A percentile compares a stretch with the other conserved stretches of the same genome.
Conservation (phyloP, 2,113 vertebrate species). For the Fulmarus glacialis region DNA sequence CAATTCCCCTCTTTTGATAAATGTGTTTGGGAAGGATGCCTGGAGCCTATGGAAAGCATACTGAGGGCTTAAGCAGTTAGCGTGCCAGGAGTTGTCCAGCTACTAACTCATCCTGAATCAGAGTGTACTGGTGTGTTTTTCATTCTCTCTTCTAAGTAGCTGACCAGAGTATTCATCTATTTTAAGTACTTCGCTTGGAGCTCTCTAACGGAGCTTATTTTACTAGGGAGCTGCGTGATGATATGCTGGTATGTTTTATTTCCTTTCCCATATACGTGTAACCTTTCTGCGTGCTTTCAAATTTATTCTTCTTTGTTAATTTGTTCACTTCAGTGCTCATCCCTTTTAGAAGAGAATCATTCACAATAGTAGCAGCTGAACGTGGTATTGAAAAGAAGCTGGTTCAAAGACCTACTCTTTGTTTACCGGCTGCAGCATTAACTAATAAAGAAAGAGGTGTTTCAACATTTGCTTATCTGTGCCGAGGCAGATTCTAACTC, state of each 20-base stretch:
- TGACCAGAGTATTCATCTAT: constrained; percentile 6
- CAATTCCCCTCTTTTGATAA: neutral
- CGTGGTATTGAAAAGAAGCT: neutral
- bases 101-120: neutral
- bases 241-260: neutral
- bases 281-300: neutral
- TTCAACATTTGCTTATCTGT: neutral
- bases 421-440: neutral
- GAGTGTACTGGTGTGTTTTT: neutral
- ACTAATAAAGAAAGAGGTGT: neutral
- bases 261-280: neutral
- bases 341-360: neutral
- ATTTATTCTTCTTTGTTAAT: neutral
- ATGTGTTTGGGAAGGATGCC: neutral
- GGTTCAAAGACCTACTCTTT: neutral
- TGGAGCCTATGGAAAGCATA: neutral
- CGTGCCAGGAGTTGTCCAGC: neutral
- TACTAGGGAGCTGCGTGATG: neutral
- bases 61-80: neutral
- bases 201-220: neutral
- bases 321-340: neutral
- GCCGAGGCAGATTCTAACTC: neutral
- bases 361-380: neutral
- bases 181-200: neutral
- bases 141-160: neutral